Percentiles rank a stretch among this genome's conserved stretches.
These are phyloP conservation scores for Thermophis baileyi DNA, from an alignment of 2,113 vertebrate genomes.

Conservation along the genomic window DNA sequence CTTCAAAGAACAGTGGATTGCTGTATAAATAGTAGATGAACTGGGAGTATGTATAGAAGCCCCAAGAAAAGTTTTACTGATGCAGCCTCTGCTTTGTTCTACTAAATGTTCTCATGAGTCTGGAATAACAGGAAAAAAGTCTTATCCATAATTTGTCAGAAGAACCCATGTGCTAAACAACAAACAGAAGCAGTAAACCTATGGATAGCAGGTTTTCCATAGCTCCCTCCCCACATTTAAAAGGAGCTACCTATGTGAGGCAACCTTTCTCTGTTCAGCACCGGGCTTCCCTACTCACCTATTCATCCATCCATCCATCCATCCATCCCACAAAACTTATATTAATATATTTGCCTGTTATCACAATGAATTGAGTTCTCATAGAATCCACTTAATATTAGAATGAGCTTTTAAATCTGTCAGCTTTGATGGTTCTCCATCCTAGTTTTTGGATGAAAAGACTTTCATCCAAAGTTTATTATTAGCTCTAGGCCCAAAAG, in stretches of 20 bases:
- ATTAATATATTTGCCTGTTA: background rate
- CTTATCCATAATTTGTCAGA: background rate
- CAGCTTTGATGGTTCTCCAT: background rate
- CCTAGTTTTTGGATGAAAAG: background rate
- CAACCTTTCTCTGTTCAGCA: background rate
- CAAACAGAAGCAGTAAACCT: background rate
- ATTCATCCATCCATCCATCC: background rate
- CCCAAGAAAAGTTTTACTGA: background rate
- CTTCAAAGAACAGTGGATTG: background rate
- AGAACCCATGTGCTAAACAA: background rate
- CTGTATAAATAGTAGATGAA: background rate
- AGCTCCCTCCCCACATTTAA: background rate
- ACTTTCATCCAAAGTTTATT: background rate
- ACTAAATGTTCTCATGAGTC: background rate
- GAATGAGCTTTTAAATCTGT: background rate
- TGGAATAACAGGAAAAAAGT: background rate
- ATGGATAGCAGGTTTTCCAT: background rate
- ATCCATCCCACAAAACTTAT: background rate
- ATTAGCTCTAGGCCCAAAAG: background rate
- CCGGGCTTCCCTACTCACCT: background rate
- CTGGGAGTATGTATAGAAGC: background rate
- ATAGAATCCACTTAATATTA: background rate
- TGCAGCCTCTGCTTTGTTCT: background rate
- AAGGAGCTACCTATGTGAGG: background rate
- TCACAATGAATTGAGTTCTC: background rate